Evolutionary conservation across 2,113 vertebrate species (phyloP).

Genomic region (Himantopus leucocephalus): DNA sequence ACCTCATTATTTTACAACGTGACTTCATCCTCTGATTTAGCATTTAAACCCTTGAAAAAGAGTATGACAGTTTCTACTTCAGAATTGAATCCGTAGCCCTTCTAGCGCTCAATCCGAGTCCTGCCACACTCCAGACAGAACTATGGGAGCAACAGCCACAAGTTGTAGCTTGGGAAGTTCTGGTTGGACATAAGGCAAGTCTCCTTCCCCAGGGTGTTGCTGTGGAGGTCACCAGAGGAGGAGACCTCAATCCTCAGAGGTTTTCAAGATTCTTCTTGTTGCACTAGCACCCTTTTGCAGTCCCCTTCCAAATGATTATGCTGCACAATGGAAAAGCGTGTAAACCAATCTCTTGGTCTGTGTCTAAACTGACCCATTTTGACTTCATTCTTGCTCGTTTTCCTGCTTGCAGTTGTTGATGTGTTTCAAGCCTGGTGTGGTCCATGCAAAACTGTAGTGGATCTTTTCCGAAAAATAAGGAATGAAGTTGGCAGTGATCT

Average conservation of each 20-base stretch:
- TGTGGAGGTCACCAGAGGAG: background rate
- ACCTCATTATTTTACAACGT: background rate
- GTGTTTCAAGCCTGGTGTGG: constrained; percentile 93
- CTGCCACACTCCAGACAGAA: background rate
- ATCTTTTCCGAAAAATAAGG: constrained; percentile 90
- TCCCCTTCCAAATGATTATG: background rate
- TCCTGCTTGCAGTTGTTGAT: constrained; percentile 82
- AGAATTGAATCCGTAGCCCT: background rate
- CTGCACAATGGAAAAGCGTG: background rate
- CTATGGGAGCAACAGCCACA: background rate
- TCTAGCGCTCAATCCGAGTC: background rate
- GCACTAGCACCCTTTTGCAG: background rate
- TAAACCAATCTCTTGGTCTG: background rate
- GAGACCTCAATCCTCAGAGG: background rate
- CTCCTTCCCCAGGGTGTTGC: background rate
- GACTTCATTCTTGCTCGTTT: background rate
- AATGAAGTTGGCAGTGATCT: constrained; percentile 83
- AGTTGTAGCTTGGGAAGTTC: background rate
- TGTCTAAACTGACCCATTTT: background rate
- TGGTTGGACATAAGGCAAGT: background rate
- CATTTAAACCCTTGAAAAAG: background rate
- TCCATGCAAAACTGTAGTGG: constrained; percentile 87
- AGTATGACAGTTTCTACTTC: background rate
- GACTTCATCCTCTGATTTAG: background rate
- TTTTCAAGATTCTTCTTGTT: background rate